Conservation (phyloP, 2,113 vertebrate species). For the Mustela lutreola region DNA sequence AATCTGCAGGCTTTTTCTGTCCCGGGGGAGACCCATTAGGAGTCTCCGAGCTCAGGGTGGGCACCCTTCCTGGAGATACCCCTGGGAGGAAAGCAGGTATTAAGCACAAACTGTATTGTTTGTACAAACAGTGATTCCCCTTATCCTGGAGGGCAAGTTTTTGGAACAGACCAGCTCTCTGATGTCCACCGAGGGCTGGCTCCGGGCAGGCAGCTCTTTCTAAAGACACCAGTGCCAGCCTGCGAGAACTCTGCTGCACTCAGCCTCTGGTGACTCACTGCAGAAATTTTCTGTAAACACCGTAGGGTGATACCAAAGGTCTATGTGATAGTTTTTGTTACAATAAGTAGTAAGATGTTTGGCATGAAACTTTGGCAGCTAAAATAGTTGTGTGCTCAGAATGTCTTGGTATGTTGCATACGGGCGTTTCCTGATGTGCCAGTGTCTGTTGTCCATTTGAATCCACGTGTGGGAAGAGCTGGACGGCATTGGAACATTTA, state of each 20-base stretch:
- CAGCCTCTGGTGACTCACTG: background rate
- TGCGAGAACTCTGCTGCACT: background rate
- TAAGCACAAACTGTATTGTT: background rate
- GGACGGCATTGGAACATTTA: conserved; percentile 38
- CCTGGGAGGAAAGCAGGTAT: background rate
- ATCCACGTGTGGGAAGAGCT: conserved; percentile 65
- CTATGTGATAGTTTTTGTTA: conserved; percentile 22
- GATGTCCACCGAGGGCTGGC: background rate
- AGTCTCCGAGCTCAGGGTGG: background rate
- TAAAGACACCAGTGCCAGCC: background rate
- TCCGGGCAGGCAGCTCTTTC: background rate
- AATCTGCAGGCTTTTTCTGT: background rate
- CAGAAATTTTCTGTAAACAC: background rate
- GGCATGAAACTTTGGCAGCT: background rate
- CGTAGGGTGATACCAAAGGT: background rate
- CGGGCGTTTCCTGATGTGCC: conserved; percentile 34
- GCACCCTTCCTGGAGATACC: background rate
- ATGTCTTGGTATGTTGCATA: conserved; percentile 38
- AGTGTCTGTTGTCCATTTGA: conserved; percentile 65
- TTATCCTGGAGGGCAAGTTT: conserved; percentile 12
- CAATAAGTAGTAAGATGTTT: conserved; percentile 6
- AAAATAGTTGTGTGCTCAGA: conserved; percentile 5
- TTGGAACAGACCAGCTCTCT: background rate
- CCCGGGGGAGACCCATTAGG: background rate
- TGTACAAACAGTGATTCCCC: background rate